These are phyloP conservation scores for Watsonalla binaria DNA, from an alignment of 2,888 invertebrate species.

Conservation along the genomic window DNA sequence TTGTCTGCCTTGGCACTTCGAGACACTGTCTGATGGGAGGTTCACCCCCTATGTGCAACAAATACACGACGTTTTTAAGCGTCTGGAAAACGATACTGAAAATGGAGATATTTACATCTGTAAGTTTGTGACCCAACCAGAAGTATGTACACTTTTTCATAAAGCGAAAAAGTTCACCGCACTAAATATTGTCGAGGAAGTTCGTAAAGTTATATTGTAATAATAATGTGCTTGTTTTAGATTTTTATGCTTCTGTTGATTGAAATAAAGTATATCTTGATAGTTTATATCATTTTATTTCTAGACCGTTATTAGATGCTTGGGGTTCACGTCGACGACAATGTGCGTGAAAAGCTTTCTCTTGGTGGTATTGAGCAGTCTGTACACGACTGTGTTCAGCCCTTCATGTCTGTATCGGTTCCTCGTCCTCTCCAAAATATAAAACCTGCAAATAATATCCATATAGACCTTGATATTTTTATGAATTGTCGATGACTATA, in stretches of 20 bases:
- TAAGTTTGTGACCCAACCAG: slow-evolving; percentile 52
- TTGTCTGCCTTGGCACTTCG: slow-evolving; percentile 66
- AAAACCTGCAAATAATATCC: slow-evolving; percentile 76
- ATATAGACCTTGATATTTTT: slow-evolving; percentile 36
- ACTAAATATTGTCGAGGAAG: slow-evolving; percentile 45
- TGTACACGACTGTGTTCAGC: slow-evolving; percentile 86
- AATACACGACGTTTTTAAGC: slow-evolving; percentile 39
- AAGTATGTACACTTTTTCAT: slow-evolving; percentile 52
- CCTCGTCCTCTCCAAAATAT: slow-evolving; percentile 85
- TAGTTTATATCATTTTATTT: neutral
- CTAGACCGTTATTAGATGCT: slow-evolving; percentile 1
- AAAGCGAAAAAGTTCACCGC: slow-evolving; percentile 60
- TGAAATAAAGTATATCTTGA: neutral
- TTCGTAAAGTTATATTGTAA: slow-evolving; percentile 33
- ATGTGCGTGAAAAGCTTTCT: slow-evolving; percentile 86
- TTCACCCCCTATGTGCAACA: slow-evolving; percentile 45
- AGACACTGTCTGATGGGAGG: slow-evolving; percentile 44
- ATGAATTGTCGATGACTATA: too few species aligned
- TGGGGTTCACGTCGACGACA: slow-evolving; percentile 80
- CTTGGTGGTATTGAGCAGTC: slow-evolving; percentile 79
- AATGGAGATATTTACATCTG: slow-evolving; percentile 59
- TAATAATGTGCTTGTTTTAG: neutral
- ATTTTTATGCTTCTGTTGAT: slow-evolving; percentile 1
- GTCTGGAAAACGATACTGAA: slow-evolving; percentile 53
- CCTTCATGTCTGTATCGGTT: slow-evolving; percentile 87